Percentiles rank a stretch among this genome's conserved stretches.
Evolutionary conservation across 2,797 vertebrate genomes (phyloP).

Genomic region (Phylloscopus collybita): DNA sequence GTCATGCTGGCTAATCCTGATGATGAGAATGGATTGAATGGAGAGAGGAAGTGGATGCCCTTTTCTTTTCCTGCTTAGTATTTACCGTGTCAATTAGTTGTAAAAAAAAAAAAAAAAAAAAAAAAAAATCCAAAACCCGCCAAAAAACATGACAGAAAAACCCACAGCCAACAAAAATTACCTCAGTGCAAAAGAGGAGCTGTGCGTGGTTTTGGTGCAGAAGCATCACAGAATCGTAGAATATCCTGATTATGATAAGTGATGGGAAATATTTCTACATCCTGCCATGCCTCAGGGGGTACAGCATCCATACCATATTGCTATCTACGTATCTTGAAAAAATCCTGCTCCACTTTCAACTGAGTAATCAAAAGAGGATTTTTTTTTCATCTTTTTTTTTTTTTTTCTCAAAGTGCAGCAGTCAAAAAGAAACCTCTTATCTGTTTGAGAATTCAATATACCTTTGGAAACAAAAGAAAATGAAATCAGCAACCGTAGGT

Average conservation of each 20-base stretch:
- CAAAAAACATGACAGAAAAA: neutral
- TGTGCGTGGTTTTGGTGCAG: neutral
- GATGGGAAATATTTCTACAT: neutral
- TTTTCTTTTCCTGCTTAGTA: constrained; percentile 58
- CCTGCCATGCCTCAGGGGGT: neutral
- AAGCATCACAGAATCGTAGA: neutral
- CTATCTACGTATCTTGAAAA: neutral
- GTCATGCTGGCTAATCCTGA: constrained; percentile 57
- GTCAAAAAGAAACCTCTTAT: constrained; percentile 38
- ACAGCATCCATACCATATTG: neutral
- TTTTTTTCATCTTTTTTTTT: neutral
- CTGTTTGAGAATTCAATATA: constrained; percentile 3
- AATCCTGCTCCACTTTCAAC: constrained; percentile 21
- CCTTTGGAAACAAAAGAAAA: constrained; percentile 57
- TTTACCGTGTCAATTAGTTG: constrained; percentile 49
- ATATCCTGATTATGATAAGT: neutral
- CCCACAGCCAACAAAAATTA: neutral
- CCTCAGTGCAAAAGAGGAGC: neutral
- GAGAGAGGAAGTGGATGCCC: constrained; percentile 64
- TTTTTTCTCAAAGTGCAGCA: neutral
- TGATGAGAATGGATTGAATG: constrained; percentile 70
- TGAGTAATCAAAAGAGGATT: constrained; percentile 6
- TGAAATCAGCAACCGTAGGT: constrained; percentile 5
- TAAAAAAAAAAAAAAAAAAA: neutral
- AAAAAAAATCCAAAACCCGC: neutral